phyloP scores from a whole-genome alignment of 2,888 invertebrate species.

The Drosophila bunnanda region DNA sequence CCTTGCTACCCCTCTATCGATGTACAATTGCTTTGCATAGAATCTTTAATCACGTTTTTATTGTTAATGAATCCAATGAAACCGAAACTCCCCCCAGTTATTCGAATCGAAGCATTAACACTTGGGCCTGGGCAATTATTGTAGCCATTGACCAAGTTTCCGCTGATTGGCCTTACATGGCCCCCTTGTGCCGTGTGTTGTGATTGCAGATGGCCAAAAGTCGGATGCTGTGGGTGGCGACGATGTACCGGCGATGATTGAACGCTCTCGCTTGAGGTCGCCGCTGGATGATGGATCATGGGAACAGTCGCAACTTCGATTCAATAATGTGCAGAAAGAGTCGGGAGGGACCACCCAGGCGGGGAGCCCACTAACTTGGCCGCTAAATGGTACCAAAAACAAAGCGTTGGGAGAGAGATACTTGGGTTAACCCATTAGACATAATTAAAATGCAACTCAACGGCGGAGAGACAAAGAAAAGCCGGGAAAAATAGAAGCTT shows the following conservation, averaged over 20 bases:
- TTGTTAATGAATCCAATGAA: conserved; percentile 55
- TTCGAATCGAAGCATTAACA: conserved; percentile 48
- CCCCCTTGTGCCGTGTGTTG: conserved; percentile 37
- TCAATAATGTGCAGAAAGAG: conserved; percentile 50
- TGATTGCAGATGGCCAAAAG: conserved; percentile 58
- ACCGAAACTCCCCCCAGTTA: conserved; percentile 34
- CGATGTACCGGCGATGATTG: conserved; percentile 68
- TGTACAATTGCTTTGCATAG: conserved; percentile 63
- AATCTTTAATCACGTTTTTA: conserved; percentile 81
- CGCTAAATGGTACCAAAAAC: conserved; percentile 61
- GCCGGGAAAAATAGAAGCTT: conserved; percentile 50
- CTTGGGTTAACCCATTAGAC: conserved; percentile 46
- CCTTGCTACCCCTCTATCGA: conserved; percentile 7
- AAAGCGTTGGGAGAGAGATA: conserved; percentile 26
- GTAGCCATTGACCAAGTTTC: conserved; percentile 74
- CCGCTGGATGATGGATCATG: conserved; percentile 74
- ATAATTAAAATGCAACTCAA: conserved; percentile 77
- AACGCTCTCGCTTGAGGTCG: conserved; percentile 65
- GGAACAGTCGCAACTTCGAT: conserved; percentile 53
- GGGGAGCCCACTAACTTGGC: conserved; percentile 47
- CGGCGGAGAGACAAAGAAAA: conserved; percentile 58
- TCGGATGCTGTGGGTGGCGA: conserved; percentile 55
- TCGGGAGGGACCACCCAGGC: conserved; percentile 57
- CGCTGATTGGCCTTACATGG: conserved; percentile 77
- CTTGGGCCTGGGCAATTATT: conserved; percentile 63